Conservation (phyloP, 37 sponge, comb jelly and placozoan species). For the Tethya wilhelma region DNA sequence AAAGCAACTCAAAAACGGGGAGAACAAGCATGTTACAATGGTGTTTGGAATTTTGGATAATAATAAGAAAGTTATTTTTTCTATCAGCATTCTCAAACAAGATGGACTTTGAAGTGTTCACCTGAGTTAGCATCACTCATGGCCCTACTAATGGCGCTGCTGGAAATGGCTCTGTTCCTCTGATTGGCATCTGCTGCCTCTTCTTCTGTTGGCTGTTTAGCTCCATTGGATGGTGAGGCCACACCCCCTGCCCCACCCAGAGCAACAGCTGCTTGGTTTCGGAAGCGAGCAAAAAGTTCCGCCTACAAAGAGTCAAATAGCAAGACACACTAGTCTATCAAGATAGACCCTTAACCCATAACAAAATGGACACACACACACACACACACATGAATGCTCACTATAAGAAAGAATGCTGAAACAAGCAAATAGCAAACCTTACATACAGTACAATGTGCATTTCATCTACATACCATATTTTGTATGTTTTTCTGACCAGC, state of each 20-base stretch:
- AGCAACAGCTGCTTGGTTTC: conserved; percentile 26
- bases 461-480: conserved; percentile 4
- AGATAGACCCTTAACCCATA: no score
- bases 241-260: not conserved
- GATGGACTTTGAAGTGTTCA: no score
- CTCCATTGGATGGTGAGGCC: not conserved
- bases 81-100: no score
- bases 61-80: no score
- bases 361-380: not conserved
- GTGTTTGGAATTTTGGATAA: no score
- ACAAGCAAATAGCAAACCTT: not conserved
- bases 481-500: conserved; percentile 9
- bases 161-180: conserved; percentile 89
- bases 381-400: not conserved
- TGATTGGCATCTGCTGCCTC: conserved; percentile 82
- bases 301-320: conserved; percentile 24
- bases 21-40: no score
- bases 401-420: not conserved
- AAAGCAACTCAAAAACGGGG: no score
- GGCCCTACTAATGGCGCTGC: conserved; percentile 85
- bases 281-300: conserved; percentile 63
- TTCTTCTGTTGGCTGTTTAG: conserved; percentile 48
- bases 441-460: not conserved
- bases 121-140: conserved; percentile 71
- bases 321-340: no score